Conservation (phyloP, 1,140 invertebrate genomes). For the Hormaphis cornu region DNA sequence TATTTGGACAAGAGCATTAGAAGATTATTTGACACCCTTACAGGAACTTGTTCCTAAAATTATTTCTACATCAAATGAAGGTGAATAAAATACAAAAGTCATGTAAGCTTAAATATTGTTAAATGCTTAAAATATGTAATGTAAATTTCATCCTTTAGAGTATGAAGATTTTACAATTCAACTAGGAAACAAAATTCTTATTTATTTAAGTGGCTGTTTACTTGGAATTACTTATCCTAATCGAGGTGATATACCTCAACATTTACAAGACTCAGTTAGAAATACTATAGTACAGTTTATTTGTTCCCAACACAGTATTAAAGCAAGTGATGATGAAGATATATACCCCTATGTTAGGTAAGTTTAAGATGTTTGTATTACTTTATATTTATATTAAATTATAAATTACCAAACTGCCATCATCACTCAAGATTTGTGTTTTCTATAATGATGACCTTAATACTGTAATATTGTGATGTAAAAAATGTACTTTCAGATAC, state of each 20-base stretch:
- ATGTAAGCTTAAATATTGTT: too few species aligned
- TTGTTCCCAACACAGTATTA: conserved; percentile 54
- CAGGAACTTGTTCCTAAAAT: conserved; percentile 61
- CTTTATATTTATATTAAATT: too few species aligned
- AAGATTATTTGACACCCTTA: conserved; percentile 73
- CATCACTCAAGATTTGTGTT: too few species aligned
- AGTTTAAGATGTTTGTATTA: background rate
- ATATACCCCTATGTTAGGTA: conserved; percentile 65
- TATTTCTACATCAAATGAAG: conserved; percentile 34
- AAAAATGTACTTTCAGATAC: too few species aligned
- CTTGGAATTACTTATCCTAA: conserved; percentile 82
- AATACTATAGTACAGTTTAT: conserved; percentile 52
- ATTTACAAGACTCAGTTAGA: conserved; percentile 56
- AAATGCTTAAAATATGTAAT: background rate
- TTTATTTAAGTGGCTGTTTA: conserved; percentile 88
- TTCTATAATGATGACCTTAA: too few species aligned
- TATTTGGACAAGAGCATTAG: conserved; percentile 74
- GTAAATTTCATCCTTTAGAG: conserved; percentile 30
- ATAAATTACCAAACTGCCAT: too few species aligned
- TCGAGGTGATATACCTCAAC: conserved; percentile 57
- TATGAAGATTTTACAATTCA: conserved; percentile 36
- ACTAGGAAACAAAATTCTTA: conserved; percentile 80
- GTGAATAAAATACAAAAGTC: too few species aligned
- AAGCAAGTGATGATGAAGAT: conserved; percentile 55
- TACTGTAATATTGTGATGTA: too few species aligned